Evolutionary conservation across 2,888 invertebrate species (phyloP), one percentile per base, ranked within the genome.

Genomic region (Yponomeuta sedellus): DNA sequence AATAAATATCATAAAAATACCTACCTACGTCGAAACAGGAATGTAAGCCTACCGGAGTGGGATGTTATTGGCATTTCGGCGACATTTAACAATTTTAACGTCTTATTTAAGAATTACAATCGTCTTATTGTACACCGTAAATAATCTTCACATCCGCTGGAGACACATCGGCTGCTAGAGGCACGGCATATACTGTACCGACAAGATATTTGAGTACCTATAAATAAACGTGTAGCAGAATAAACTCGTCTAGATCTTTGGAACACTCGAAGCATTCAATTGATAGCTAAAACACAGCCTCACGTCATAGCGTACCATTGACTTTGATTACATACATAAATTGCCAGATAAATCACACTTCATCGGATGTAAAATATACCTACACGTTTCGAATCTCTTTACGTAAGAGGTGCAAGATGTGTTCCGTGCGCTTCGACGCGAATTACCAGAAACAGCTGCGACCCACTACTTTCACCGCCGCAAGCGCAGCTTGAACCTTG

Each of bases 111-210:
- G 56, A 64, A 34, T 64, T 59, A 39, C 25, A 57, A 22, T 61
- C 34, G 39, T 34, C 28, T n/a, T 19, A 34, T 58, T 57, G 62
- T 57, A 44, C 58, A 28, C 39, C 40, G 44, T 58, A 52, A 12
- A 52, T 3, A 52, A 52, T 52, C 44, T 52, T 52, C 44, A 52
- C 44, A 52, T 52, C 44, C 44, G 10, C 44, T 52, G 16, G 12
- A n/a, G n/a, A 16, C 44, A 5, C 16, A 16, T 22, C 22, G 20
- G 20, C 8, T 16, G 58, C n/a, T 64, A 28, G 40, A 58, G 59
- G 64, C 61, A 58, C 61, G 59, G 61, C 64, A 40, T 44, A 66
- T 64, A 64, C 64, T 59, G 59, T 64, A 25, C 59, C 0, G 22
- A 59, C 34, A 34, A 34, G 34, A 34, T 34, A 34, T 10, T 34